These are phyloP conservation scores for Acromyrmex charruanus DNA, from an alignment of 1,140 invertebrate species.

Conservation along the genomic window DNA sequence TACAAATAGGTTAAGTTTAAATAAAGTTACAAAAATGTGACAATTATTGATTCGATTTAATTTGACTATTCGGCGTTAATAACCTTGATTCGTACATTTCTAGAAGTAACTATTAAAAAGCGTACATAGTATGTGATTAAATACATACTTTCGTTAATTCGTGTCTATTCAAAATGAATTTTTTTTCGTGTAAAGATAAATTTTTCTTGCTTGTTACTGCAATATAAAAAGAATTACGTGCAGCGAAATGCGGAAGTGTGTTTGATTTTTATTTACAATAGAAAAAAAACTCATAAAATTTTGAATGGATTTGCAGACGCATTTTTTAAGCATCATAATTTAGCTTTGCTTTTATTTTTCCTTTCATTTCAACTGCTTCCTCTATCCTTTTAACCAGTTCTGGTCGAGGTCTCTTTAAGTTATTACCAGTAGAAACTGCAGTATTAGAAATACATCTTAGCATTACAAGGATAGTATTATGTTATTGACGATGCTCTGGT, in stretches of 20 bases:
- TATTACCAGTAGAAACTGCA: background rate
- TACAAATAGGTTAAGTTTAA: too few species aligned
- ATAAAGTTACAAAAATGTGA: too few species aligned
- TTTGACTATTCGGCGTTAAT: too few species aligned
- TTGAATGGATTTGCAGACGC: background rate
- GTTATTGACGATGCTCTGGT: background rate
- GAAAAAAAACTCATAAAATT: background rate
- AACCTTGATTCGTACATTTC: too few species aligned
- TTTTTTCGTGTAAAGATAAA: background rate
- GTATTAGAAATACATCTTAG: background rate
- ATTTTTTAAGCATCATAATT: conserved; percentile 2
- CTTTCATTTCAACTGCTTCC: background rate
- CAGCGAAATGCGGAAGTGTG: background rate
- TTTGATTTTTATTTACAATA: background rate
- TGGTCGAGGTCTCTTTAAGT: background rate
- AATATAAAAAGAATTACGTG: background rate
- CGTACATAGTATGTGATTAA: background rate
- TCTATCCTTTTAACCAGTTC: background rate
- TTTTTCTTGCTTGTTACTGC: background rate
- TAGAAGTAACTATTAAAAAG: too few species aligned
- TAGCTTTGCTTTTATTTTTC: background rate
- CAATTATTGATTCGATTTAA: too few species aligned
- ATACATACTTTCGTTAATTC: background rate
- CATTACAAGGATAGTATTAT: background rate
- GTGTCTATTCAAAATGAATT: background rate